phyloP scores from a whole-genome alignment of 2,888 invertebrate species.

The Leptopilina myrica region DNA sequence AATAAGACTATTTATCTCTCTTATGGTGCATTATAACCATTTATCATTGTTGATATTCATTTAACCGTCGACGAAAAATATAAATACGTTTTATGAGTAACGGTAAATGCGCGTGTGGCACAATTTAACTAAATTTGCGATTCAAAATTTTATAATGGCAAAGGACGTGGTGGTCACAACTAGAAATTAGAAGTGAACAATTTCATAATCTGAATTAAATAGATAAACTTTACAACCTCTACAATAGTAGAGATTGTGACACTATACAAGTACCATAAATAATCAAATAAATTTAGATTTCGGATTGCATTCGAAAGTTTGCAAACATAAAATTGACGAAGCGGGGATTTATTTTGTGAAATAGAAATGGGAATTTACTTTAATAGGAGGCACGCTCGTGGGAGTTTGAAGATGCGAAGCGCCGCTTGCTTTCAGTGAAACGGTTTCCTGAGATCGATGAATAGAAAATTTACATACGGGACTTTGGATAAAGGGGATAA shows the following conservation, averaged over 20 bases:
- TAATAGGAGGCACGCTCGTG: constrained; percentile 2
- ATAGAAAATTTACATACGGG: constrained; percentile 35
- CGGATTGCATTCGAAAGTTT: no score
- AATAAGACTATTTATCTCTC: constrained; percentile 25
- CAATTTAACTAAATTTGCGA: no score
- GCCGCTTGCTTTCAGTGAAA: constrained; percentile 16
- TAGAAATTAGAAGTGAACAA: no score
- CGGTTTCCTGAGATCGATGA: constrained; percentile 32
- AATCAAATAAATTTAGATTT: no score
- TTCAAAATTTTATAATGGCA: no score
- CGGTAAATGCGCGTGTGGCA: no score
- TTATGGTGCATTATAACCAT: background rate
- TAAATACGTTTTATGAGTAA: background rate
- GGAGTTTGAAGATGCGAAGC: constrained; percentile 3
- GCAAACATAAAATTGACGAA: background rate
- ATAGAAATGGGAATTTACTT: background rate
- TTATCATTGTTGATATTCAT: constrained; percentile 25
- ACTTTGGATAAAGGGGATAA: constrained; percentile 22
- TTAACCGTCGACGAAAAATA: background rate
- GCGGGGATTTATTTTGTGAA: background rate
- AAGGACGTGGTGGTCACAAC: no score
- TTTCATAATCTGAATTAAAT: no score
- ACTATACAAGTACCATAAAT: no score
- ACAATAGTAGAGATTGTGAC: no score
- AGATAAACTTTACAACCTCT: no score